Base-by-base conservation (phyloP, 2,888 invertebrate species). In the Idaea aversata region DNA sequence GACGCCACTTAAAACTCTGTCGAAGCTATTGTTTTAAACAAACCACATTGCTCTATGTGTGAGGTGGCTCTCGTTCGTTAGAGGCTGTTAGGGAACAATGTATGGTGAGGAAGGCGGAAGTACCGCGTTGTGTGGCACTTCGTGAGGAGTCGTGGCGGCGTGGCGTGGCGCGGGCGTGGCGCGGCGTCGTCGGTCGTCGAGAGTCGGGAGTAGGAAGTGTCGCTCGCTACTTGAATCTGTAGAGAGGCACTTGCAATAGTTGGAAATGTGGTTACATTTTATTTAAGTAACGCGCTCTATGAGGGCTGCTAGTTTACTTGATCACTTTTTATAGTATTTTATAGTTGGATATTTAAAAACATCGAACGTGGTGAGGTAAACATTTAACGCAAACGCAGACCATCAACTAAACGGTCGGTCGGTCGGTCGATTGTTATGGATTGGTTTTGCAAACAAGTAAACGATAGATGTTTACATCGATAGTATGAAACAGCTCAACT, bases 31-130 rank as follows among this genome's bases (percentile, higher is more conserved):
- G 85, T 84, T 83, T 81, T 76, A 76, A 80, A 82, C 79, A 79
- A 78, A 82, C 77, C 80, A 81, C 84, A 85, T 84, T 82, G 84
- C 86, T 78, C 72, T 79, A 73, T 74, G 68, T 72, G 76, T 77
- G 75, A 76, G 78, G 47, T 68, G 66, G 67, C 77, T 70, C 73
- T 65, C 71, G 73, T 72, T 70, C 69, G 74, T 70, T 70, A 71
- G 68, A 65, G 66, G 66, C 72, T 71, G 74, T 67, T 64, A 72
- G 67, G 67, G 72, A 75, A 83, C 84, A 84, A 83, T 85, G 84
- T 85, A 84, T 71, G 72, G 67, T 68, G 79, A 75, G 73, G 66
- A 61, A 64, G 63, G 64, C 58, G 68, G 69, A 65, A 67, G 71
- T 66, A 74, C 66, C 61, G 73, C 62, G 63, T 64, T 69, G 64